These are phyloP conservation scores for Drosophila guanche DNA, from an alignment of 1,140 invertebrate species.

Conservation along the genomic window DNA sequence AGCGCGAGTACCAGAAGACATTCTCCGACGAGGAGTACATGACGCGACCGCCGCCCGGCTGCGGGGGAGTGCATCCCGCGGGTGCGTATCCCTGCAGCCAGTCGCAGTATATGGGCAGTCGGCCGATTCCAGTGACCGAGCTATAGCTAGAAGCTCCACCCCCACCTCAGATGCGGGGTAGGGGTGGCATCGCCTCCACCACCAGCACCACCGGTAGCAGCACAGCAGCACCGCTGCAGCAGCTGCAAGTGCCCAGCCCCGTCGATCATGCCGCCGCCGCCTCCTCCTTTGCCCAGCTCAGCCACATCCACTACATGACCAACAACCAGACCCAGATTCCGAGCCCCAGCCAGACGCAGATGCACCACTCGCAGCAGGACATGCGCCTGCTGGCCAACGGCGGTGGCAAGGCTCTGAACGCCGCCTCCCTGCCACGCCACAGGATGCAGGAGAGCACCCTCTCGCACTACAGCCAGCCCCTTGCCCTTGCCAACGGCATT, in stretches of 20 bases:
- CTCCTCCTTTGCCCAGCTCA: slow-evolving; percentile 79
- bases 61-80: slow-evolving; percentile 58
- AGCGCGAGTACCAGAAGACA: slow-evolving; percentile 94
- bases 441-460: slow-evolving; percentile 70
- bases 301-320: slow-evolving; percentile 83
- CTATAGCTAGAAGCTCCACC: slow-evolving; percentile 92
- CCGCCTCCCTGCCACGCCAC: slow-evolving; percentile 51
- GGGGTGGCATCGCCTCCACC: slow-evolving; percentile 65
- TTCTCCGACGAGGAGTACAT: slow-evolving; percentile 93
- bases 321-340: slow-evolving; percentile 49
- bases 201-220: slow-evolving; percentile 20
- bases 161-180: slow-evolving; percentile 81
- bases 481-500: slow-evolving; percentile 70
- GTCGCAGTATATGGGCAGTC: slow-evolving; percentile 84
- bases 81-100: slow-evolving; percentile 51
- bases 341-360: slow-evolving; percentile 19
- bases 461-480: slow-evolving; percentile 77
- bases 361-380: slow-evolving; percentile 71
- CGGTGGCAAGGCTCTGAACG: slow-evolving; percentile 47
- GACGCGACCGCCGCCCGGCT: slow-evolving; percentile 84
- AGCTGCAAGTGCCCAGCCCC: slow-evolving; percentile 75
- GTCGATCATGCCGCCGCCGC: slow-evolving; percentile 68
- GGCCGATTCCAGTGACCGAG: slow-evolving; percentile 94
- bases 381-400: slow-evolving; percentile 71
- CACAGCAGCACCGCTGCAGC: slow-evolving; percentile 54